phyloP scores from a whole-genome alignment of 2,888 invertebrate genomes.

The Autographa gamma region DNA sequence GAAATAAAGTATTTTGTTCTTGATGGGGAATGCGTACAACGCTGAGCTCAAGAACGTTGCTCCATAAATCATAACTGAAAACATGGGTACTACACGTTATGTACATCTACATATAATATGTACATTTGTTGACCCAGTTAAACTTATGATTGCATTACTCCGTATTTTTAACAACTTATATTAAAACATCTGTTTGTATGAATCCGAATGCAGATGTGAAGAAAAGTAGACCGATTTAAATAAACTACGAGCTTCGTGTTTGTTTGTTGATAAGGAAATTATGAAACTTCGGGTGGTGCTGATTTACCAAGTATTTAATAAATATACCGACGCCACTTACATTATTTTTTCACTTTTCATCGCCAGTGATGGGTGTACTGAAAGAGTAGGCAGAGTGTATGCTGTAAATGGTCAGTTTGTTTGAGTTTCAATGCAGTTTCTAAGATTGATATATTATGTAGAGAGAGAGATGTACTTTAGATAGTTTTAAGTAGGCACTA shows the following conservation, averaged over 20 bases:
- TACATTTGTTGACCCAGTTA: conserved; percentile 54
- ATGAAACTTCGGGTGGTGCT: conserved; percentile 44
- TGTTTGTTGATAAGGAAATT: conserved; percentile 54
- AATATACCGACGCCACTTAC: conserved; percentile 23
- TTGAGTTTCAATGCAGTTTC: conserved; percentile 20
- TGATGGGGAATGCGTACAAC: conserved; percentile 42
- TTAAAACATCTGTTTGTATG: conserved; percentile 46
- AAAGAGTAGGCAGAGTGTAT: conserved; percentile 8
- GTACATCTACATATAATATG: conserved; percentile 19
- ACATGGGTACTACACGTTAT: conserved; percentile 41
- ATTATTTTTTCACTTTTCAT: conserved; percentile 52
- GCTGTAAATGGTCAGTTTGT: conserved; percentile 17
- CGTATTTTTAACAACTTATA: conserved; percentile 52
- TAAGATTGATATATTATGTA: conserved; percentile 14
- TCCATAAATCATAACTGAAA: conserved; percentile 53
- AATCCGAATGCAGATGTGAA: conserved; percentile 54
- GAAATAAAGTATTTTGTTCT: conserved; percentile 33
- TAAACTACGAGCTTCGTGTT: conserved; percentile 45
- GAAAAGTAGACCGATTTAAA: conserved; percentile 43
- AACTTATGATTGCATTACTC: conserved; percentile 54
- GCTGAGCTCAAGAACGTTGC: conserved; percentile 42
- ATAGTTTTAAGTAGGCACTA: no score
- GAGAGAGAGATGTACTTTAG: no score
- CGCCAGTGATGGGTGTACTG: conserved; percentile 15
- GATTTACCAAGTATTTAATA: conserved; percentile 39